Evolutionary conservation across 2,888 invertebrate genomes (phyloP).

Genomic region (Lepidochitona cinerea): DNA sequence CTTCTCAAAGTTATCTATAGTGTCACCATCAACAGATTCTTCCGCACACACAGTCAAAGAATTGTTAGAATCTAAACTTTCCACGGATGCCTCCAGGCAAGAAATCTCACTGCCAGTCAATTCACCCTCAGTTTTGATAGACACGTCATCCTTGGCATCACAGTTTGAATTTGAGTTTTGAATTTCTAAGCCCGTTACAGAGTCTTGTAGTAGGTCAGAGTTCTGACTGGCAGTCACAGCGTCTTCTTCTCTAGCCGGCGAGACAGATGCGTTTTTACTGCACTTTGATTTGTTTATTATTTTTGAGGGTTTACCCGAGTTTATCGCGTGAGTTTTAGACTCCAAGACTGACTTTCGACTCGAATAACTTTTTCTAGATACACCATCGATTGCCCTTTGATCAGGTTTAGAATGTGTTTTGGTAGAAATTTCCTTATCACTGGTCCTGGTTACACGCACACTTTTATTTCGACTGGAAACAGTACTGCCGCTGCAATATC

Average conservation of each 20-base stretch:
- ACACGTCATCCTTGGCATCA: background rate
- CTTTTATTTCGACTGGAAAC: constrained; percentile 2
- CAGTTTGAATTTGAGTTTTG: constrained; percentile 7
- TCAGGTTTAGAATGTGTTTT: background rate
- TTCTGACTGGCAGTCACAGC: background rate
- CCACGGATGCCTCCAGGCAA: background rate
- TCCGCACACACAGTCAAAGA: too few relatives aligned
- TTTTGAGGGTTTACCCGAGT: background rate
- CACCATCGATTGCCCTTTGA: background rate
- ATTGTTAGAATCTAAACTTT: too few relatives aligned
- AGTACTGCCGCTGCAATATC: background rate
- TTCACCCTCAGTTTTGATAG: background rate
- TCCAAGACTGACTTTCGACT: background rate
- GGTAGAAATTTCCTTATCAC: background rate
- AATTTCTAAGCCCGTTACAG: background rate
- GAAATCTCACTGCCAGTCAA: background rate
- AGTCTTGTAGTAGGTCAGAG: background rate
- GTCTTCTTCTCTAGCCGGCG: background rate
- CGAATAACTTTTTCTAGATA: background rate
- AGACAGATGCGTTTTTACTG: background rate
- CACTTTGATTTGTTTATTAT: constrained; percentile 6
- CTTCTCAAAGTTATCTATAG: too few relatives aligned
- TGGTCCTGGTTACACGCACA: background rate
- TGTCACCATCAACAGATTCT: too few relatives aligned
- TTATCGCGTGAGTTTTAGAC: background rate